Evolutionary conservation across 2,888 invertebrate species (phyloP).

Genomic region (Merodon equestris): DNA sequence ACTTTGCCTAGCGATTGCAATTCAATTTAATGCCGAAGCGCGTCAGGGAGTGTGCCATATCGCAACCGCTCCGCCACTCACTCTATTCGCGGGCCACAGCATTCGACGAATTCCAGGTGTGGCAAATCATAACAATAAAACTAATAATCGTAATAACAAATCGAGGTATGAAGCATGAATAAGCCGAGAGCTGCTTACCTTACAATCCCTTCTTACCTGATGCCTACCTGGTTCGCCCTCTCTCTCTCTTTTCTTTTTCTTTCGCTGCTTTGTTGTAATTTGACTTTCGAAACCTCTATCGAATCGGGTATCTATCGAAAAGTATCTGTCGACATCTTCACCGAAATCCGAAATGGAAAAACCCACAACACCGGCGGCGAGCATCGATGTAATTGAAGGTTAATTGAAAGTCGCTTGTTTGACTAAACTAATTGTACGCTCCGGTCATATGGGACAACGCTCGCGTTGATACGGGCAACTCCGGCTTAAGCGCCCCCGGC

Average conservation of each 20-base stretch:
- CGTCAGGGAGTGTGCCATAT: slow-evolving; percentile 1
- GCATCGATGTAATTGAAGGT: slow-evolving; percentile 64
- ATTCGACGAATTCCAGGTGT: slow-evolving; percentile 62
- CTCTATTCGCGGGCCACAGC: slow-evolving; percentile 3
- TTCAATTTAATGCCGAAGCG: slow-evolving; percentile 55
- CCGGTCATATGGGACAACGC: slow-evolving; percentile 26
- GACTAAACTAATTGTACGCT: slow-evolving; percentile 54
- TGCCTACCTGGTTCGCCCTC: no score
- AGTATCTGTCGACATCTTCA: slow-evolving; percentile 9
- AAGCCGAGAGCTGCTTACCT: no score
- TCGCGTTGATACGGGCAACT: slow-evolving; percentile 18
- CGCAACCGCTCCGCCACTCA: neutral
- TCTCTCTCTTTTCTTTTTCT: no score
- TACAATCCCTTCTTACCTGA: neutral
- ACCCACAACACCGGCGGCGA: slow-evolving; percentile 3
- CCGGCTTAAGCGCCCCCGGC: neutral
- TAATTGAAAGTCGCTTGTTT: slow-evolving; percentile 60
- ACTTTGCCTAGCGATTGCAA: slow-evolving; percentile 53
- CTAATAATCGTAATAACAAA: slow-evolving; percentile 63
- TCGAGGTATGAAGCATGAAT: slow-evolving; percentile 40
- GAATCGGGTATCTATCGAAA: slow-evolving; percentile 3
- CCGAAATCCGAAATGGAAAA: neutral
- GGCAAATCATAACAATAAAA: slow-evolving; percentile 64
- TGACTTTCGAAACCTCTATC: slow-evolving; percentile 22
- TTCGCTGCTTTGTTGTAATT: slow-evolving; percentile 6